Evolutionary conservation across 2,797 vertebrate genomes (phyloP).

Genomic region (Gadopsis bispinosus): DNA sequence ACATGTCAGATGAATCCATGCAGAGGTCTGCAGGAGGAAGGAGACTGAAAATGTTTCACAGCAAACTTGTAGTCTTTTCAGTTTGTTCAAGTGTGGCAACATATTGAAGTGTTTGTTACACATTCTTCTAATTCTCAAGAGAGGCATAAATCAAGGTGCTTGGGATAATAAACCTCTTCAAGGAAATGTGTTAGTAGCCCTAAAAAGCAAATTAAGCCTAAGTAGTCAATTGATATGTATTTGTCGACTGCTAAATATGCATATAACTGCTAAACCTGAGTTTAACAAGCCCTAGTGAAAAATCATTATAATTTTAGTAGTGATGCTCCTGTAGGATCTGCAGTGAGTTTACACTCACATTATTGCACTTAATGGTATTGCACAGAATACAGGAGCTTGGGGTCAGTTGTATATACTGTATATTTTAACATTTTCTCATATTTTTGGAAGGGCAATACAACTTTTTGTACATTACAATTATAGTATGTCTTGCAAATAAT

Average conservation of each 20-base stretch:
- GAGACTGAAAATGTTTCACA: neutral
- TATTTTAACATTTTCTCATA: too few species aligned
- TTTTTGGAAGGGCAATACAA: too few species aligned
- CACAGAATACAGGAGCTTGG: too few species aligned
- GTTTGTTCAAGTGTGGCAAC: neutral
- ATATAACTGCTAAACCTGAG: neutral
- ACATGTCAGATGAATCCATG: neutral
- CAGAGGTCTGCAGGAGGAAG: neutral
- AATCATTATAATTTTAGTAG: neutral
- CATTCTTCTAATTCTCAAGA: conserved; percentile 28
- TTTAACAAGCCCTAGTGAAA: neutral
- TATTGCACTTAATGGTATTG: neutral
- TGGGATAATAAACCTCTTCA: neutral
- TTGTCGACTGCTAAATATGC: neutral
- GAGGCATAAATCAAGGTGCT: conserved; percentile 5
- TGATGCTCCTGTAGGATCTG: neutral
- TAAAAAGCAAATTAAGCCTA: neutral
- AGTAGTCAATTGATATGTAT: neutral
- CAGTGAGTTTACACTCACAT: neutral
- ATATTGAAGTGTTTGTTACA: conserved; percentile 15
- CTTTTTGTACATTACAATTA: too few species aligned
- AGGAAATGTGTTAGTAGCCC: conserved; percentile 2
- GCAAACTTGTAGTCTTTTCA: neutral
- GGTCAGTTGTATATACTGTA: too few species aligned
- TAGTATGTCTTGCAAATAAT: too few species aligned